Evolutionary conservation across 2,113 vertebrate species (phyloP).

Genomic region (Trogon surrucura): DNA sequence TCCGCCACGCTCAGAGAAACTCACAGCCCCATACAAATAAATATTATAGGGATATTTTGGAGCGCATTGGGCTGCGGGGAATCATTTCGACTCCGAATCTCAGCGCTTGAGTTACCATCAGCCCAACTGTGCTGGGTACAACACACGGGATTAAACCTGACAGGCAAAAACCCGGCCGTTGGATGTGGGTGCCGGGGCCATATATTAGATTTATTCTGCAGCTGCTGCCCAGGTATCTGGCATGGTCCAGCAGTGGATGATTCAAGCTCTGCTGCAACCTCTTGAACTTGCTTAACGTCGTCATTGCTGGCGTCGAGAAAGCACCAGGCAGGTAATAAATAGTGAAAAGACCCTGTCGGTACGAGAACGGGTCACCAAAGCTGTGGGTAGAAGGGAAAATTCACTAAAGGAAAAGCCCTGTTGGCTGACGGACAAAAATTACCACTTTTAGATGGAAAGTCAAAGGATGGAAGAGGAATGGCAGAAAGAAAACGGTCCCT

Average conservation of each 20-base stretch:
- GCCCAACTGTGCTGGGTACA: no score
- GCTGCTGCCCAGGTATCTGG: neutral
- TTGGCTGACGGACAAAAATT: neutral
- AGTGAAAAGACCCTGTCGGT: neutral
- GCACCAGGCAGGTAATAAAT: neutral
- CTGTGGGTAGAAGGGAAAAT: neutral
- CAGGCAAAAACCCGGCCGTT: neutral
- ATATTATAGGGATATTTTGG: neutral
- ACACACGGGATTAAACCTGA: neutral
- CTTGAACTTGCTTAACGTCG: neutral
- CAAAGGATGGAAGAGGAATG: neutral
- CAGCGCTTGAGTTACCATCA: neutral
- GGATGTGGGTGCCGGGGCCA: neutral
- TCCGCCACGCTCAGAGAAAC: neutral
- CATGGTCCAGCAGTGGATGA: neutral
- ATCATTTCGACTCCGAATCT: neutral
- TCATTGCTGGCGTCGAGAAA: neutral
- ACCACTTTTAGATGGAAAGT: neutral
- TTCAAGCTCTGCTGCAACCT: neutral
- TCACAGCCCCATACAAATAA: neutral
- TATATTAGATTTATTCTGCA: neutral
- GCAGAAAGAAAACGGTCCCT: neutral
- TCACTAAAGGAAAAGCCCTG: neutral
- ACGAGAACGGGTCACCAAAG: neutral
- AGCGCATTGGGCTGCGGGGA: neutral